Conservation (phyloP, 2,113 vertebrate genomes). For the Pao palembangensis region DNA sequence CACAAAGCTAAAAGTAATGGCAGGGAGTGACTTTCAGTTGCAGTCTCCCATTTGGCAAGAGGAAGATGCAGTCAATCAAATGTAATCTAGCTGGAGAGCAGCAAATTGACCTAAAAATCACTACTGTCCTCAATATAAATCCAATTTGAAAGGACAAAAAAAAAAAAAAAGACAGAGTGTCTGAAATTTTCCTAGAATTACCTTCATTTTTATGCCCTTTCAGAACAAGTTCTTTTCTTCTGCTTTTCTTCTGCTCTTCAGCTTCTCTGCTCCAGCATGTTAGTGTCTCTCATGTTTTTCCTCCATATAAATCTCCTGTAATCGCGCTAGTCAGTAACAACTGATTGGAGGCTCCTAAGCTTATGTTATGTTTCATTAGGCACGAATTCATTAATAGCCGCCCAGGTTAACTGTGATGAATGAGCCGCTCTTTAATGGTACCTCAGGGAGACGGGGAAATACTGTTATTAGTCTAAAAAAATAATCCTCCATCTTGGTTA, state of each 20-base stretch:
- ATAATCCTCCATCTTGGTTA: constrained; percentile 26
- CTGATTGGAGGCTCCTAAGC: constrained; percentile 23
- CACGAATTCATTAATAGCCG: constrained; percentile 38
- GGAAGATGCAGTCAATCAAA: constrained; percentile 17
- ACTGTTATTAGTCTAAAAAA: constrained; percentile 36
- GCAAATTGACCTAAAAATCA: constrained; percentile 9
- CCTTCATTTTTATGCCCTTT: background rate
- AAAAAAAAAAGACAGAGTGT: background rate
- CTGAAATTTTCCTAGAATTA: background rate
- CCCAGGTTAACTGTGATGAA: constrained; percentile 67
- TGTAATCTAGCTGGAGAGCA: constrained; percentile 15
- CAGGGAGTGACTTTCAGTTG: background rate
- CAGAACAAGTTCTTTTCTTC: constrained; percentile 1
- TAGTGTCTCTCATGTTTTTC: background rate
- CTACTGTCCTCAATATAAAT: too few species aligned
- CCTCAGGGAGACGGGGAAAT: constrained; percentile 29
- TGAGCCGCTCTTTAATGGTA: constrained; percentile 34
- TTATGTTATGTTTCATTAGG: constrained; percentile 56
- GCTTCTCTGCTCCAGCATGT: background rate
- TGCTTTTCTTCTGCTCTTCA: too few species aligned
- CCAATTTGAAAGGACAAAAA: too few species aligned
- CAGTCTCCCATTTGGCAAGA: background rate
- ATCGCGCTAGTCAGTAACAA: constrained; percentile 32
- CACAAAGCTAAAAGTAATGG: background rate
- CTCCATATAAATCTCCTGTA: constrained; percentile 13